These are phyloP conservation scores for Platycercus adscitus DNA, from an alignment of 2,113 vertebrate genomes.

Conservation along the genomic window DNA sequence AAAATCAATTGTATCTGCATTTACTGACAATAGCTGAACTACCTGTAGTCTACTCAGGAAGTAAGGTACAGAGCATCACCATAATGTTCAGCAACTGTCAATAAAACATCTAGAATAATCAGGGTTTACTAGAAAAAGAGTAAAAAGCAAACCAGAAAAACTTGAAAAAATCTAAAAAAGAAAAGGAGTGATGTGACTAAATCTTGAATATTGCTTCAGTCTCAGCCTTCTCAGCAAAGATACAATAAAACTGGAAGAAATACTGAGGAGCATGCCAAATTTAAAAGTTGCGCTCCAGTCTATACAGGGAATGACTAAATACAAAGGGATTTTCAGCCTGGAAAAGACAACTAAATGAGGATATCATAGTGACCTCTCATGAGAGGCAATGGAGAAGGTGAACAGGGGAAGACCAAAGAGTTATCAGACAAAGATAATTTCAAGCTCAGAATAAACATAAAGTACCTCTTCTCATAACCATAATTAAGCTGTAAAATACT, in stretches of 20 bases:
- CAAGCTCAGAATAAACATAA: background rate
- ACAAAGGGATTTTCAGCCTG: background rate
- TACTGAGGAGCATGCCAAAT: background rate
- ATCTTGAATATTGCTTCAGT: background rate
- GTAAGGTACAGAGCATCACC: background rate
- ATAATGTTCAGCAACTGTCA: background rate
- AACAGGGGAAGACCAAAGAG: background rate
- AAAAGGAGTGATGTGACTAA: background rate
- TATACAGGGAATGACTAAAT: background rate
- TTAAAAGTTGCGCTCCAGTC: background rate
- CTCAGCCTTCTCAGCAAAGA: background rate
- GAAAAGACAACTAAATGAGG: background rate
- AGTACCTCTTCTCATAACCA: background rate
- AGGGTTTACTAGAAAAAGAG: background rate
- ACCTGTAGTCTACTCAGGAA: background rate
- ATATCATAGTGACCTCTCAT: background rate
- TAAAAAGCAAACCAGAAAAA: background rate
- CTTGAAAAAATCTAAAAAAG: background rate
- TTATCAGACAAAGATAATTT: background rate
- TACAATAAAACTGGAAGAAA: background rate
- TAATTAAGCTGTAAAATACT: background rate
- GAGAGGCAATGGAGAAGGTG: background rate
- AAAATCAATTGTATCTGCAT: rapidly evolving
- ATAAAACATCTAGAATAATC: background rate
- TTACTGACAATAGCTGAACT: background rate